Percentiles rank a stretch among this genome's conserved stretches.
Evolutionary conservation across 2,797 vertebrate genomes (phyloP).

Genomic region (Rhynchonycteris naso): DNA sequence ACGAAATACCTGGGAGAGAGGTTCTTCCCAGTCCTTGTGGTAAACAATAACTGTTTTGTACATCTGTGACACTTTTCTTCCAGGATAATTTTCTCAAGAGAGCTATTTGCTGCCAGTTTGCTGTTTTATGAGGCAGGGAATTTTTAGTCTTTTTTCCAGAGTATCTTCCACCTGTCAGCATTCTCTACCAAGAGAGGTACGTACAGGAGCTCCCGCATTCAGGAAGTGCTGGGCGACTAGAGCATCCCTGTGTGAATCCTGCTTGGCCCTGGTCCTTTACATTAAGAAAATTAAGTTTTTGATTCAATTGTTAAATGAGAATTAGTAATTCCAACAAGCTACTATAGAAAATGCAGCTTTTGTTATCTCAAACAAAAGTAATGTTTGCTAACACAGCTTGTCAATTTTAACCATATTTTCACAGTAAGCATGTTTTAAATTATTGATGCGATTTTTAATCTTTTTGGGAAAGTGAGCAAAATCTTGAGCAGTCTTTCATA

Average conservation of each 20-base stretch:
- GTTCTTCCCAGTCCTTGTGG: background rate
- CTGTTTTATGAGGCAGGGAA: background rate
- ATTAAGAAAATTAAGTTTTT: constrained; percentile 8
- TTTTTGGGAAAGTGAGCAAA: background rate
- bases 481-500: constrained; percentile 46
- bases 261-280: background rate
- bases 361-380: constrained; percentile 25
- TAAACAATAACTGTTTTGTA: background rate
- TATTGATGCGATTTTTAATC: constrained; percentile 64
- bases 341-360: background rate
- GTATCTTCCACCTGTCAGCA: background rate
- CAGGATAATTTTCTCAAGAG: background rate
- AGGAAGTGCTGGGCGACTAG: background rate
- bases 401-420: constrained; percentile 65
- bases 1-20: background rate
- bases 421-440: constrained; percentile 54
- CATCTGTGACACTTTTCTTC: background rate
- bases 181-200: background rate
- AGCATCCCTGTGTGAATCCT: background rate
- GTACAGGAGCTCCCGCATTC: background rate
- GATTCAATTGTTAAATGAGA: constrained; percentile 55
- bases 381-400: background rate
- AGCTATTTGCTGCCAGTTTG: background rate
- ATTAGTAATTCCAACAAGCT: constrained; percentile 33
- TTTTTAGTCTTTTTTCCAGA: background rate